Evolutionary conservation across 92 coral and sea anemone genomes (phyloP).

Genomic region (Actinostola sp.): DNA sequence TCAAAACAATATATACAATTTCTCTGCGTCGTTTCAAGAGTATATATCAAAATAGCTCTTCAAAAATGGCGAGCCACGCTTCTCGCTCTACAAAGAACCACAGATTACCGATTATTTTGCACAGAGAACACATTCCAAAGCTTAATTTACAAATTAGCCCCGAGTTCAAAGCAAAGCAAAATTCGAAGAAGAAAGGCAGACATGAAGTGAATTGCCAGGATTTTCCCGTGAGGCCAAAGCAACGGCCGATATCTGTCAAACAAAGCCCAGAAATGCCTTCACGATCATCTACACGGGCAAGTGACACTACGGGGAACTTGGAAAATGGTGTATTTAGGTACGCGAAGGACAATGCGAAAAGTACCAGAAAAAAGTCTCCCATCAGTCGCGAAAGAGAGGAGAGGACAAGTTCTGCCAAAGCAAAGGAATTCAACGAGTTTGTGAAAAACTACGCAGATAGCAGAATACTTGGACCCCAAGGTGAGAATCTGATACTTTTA

Average conservation of each 20-base stretch:
- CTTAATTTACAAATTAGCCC: slow-evolving; percentile 10
- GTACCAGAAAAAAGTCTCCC: no score
- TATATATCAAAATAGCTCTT: neutral
- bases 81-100: neutral
- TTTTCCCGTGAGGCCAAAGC: slow-evolving; percentile 1
- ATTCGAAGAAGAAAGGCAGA: neutral
- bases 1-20: neutral
- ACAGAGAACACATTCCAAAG: slow-evolving; percentile 14
- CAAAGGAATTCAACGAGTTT: neutral
- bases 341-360: no score
- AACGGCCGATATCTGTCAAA: slow-evolving; percentile 4
- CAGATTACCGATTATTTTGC: neutral
- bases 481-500: slow-evolving; percentile 14
- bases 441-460: slow-evolving; percentile 10
- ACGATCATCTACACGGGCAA: neutral
- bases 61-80: neutral
- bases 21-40: neutral
- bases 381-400: neutral
- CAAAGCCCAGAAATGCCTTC: neutral
- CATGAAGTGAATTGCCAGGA: neutral
- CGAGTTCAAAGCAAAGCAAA: neutral
- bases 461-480: slow-evolving; percentile 18
- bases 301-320: neutral
- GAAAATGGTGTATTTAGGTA: no score
- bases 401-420: neutral